phyloP scores from a whole-genome alignment of 2,888 invertebrate genomes.

The Cerceris ruficornis region DNA sequence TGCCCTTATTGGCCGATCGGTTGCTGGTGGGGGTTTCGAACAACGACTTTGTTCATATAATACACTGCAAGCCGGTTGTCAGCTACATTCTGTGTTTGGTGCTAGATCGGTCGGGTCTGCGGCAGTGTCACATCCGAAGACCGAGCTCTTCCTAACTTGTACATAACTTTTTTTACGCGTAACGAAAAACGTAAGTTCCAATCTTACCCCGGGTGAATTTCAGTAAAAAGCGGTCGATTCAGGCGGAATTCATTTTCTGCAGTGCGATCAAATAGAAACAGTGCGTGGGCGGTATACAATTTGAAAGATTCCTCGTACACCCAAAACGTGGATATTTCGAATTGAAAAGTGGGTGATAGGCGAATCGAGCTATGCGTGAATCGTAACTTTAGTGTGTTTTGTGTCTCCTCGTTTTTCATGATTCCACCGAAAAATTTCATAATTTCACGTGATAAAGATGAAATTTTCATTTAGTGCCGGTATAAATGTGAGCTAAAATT shows the following conservation, averaged over 20 bases:
- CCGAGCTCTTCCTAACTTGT: slow-evolving; percentile 71
- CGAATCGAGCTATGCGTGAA: slow-evolving; percentile 27
- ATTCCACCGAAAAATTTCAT: not conserved
- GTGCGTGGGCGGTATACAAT: slow-evolving; percentile 57
- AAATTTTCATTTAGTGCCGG: not conserved
- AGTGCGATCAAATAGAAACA: slow-evolving; percentile 37
- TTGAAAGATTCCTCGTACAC: slow-evolving; percentile 7
- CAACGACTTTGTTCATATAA: slow-evolving; percentile 77
- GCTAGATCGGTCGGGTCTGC: slow-evolving; percentile 73
- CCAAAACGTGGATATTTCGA: slow-evolving; percentile 35
- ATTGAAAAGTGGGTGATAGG: slow-evolving; percentile 53
- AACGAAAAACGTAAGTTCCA: slow-evolving; percentile 68
- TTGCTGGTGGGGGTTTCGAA: slow-evolving; percentile 66
- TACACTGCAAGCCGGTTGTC: slow-evolving; percentile 75
- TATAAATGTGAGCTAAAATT: not conserved
- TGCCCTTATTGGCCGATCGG: slow-evolving; percentile 77
- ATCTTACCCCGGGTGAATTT: not conserved
- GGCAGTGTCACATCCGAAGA: slow-evolving; percentile 69
- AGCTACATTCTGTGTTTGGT: slow-evolving; percentile 79
- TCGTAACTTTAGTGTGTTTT: slow-evolving; percentile 43
- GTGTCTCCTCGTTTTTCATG: slow-evolving; percentile 20
- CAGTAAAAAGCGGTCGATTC: slow-evolving; percentile 24
- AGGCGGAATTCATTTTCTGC: slow-evolving; percentile 7
- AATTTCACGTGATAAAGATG: not conserved
- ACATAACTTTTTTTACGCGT: slow-evolving; percentile 74